A percentile compares a stretch with the other conserved stretches of the same genome.
These are phyloP conservation scores for Thalassarche chlororhynchos DNA, from an alignment of 2,113 vertebrate genomes.

Conservation along the genomic window DNA sequence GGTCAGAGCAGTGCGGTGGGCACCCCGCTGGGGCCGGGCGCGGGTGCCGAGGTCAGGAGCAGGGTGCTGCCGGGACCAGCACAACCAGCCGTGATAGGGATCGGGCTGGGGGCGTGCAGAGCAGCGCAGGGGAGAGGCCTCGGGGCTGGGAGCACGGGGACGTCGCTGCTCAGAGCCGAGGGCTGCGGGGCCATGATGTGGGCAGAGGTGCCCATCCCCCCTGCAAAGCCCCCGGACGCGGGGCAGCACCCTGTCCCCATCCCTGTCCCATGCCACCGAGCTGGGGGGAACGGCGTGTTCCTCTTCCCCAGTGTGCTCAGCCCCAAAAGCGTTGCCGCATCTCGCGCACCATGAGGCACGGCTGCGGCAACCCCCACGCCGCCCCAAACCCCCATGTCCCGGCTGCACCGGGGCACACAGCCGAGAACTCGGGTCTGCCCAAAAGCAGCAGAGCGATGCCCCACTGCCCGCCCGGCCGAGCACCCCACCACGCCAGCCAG, in stretches of 20 bases:
- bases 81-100: not conserved
- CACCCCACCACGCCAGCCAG: not conserved
- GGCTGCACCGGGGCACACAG: not conserved
- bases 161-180: not conserved
- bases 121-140: not conserved
- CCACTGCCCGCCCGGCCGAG: rapidly evolving
- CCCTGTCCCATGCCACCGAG: rapidly evolving
- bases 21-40: not conserved
- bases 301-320: not conserved
- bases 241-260: not conserved
- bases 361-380: not conserved
- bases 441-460: not conserved
- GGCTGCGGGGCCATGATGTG: rapidly evolving
- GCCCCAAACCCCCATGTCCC: not conserved
- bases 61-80: not conserved
- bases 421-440: not conserved
- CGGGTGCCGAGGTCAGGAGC: not conserved
- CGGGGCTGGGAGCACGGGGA: not conserved
- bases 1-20: not conserved
- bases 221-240: rapidly evolving
- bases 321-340: not conserved
- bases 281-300: not conserved
- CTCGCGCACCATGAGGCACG: not conserved
- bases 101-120: not conserved
- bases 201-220: not conserved